Percentiles rank a stretch among this genome's conserved stretches.
phyloP scores from a whole-genome alignment of 2,797 vertebrate genomes.

The Brachymystax lenok region DNA sequence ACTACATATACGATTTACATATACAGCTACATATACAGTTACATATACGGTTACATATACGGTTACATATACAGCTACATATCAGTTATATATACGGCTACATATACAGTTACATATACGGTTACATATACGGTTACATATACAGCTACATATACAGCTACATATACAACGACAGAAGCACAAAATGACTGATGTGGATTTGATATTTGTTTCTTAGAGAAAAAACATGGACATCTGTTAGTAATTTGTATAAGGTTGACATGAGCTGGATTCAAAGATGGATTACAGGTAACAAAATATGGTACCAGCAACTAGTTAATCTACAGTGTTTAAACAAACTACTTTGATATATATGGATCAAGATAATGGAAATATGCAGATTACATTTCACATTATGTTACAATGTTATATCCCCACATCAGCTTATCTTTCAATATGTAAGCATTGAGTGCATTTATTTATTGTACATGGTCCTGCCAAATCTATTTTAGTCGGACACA shows the following conservation, averaged over 20 bases:
- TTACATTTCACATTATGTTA: conserved; percentile 36
- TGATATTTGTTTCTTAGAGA: neutral
- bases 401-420: conserved; percentile 19
- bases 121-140: too few relatives aligned
- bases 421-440: conserved; percentile 24
- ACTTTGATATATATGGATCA: conserved; percentile 35
- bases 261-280: conserved; percentile 29
- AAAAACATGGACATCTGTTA: conserved; percentile 30
- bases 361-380: conserved; percentile 31
- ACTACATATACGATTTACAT: too few relatives aligned
- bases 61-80: too few relatives aligned
- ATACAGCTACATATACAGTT: too few relatives aligned
- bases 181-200: too few relatives aligned
- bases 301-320: conserved; percentile 9
- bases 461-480: conserved; percentile 12
- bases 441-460: conserved; percentile 24
- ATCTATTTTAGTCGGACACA: conserved; percentile 22
- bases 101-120: too few relatives aligned
- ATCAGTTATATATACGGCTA: too few relatives aligned
- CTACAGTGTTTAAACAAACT: conserved; percentile 15
- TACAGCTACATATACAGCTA: too few relatives aligned
- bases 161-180: too few relatives aligned
- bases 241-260: conserved; percentile 26
- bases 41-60: too few relatives aligned
- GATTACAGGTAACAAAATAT: conserved; percentile 36